Conservation (phyloP, 1,140 invertebrate species). For the Varroa destructor region DNA sequence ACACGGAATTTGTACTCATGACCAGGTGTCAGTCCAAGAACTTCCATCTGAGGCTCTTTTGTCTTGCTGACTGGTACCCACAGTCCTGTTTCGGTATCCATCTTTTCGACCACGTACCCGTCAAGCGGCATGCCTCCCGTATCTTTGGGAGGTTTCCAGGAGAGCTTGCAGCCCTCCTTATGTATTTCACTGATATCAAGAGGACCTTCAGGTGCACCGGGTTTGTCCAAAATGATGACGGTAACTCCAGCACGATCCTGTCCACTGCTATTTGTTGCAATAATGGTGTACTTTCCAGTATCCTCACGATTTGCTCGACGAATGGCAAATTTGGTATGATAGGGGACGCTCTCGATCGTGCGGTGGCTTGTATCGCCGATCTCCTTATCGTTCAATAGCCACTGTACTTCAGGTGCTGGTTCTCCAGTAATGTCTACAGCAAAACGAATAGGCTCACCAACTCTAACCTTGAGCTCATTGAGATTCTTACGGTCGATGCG, state of each 20-base stretch:
- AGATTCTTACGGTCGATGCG: conserved; percentile 85
- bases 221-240: conserved; percentile 70
- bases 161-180: conserved; percentile 80
- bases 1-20: conserved; percentile 91
- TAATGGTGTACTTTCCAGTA: conserved; percentile 76
- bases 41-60: conserved; percentile 50
- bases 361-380: conserved; percentile 40
- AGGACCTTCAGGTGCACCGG: conserved; percentile 69
- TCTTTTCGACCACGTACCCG: conserved; percentile 80
- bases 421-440: conserved; percentile 81
- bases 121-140: conserved; percentile 78
- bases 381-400: conserved; percentile 53
- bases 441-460: conserved; percentile 76
- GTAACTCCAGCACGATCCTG: conserved; percentile 78
- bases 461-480: conserved; percentile 71
- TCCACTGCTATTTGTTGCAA: conserved; percentile 82
- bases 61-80: conserved; percentile 58
- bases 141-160: conserved; percentile 87
- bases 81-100: conserved; percentile 71
- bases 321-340: conserved; percentile 75
- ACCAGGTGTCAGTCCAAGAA: conserved; percentile 69
- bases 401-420: conserved; percentile 73
- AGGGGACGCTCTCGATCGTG: conserved; percentile 59
- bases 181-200: conserved; percentile 75
- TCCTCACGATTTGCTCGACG: conserved; percentile 70